phyloP scores from a whole-genome alignment of 2,797 vertebrate genomes.

The Sebastiscus tertius region DNA sequence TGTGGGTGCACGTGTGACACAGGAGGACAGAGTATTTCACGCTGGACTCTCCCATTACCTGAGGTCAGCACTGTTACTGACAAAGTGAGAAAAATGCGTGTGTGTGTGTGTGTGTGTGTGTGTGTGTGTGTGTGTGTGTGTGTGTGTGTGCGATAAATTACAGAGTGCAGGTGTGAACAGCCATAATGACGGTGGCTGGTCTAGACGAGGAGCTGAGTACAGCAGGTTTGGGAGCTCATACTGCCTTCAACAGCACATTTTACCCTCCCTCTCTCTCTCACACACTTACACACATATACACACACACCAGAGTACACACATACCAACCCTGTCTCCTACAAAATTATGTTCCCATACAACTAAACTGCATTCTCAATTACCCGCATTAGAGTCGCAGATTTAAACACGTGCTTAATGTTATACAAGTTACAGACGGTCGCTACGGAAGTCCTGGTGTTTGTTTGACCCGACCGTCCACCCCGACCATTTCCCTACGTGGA shows the following conservation, averaged over 20 bases:
- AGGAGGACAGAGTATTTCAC: conserved; percentile 63
- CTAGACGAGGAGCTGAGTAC: conserved; percentile 60
- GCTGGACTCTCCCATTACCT: conserved; percentile 68
- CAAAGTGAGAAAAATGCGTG: conserved; percentile 67
- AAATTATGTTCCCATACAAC: neutral
- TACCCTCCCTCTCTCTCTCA: neutral
- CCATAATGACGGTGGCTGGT: conserved; percentile 48
- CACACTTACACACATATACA: neutral
- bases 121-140: conserved; percentile 20
- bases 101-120: conserved; percentile 20
- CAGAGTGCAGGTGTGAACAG: conserved; percentile 58
- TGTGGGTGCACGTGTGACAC: conserved; percentile 1
- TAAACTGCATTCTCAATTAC: neutral
- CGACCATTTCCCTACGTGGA: neutral
- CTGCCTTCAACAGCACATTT: conserved; percentile 52
- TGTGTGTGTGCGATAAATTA: conserved; percentile 44
- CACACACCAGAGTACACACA: neutral
- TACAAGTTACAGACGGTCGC: too few relatives aligned
- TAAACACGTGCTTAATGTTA: neutral
- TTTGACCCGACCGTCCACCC: neutral
- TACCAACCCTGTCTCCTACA: neutral
- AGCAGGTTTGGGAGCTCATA: conserved; percentile 53
- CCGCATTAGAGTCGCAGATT: neutral
- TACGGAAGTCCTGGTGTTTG: neutral
- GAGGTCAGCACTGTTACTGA: conserved; percentile 73